phyloP scores from a whole-genome alignment of 1,140 invertebrate species.

The Vollenhovia emeryi region DNA sequence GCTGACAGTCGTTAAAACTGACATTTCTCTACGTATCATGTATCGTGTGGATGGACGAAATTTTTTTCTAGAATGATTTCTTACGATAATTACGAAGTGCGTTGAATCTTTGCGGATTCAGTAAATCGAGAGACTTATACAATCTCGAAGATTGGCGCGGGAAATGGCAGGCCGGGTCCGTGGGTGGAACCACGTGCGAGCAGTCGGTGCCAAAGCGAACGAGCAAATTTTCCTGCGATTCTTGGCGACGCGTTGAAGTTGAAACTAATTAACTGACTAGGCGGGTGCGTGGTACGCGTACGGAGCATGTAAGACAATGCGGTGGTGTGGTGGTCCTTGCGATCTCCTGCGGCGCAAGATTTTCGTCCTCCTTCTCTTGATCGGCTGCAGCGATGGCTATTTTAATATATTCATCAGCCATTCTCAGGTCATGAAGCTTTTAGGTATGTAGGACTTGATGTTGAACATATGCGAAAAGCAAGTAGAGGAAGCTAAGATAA shows the following conservation, averaged over 20 bases:
- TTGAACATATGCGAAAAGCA: background rate
- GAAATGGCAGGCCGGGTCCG: constrained; percentile 9
- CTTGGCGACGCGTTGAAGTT: constrained; percentile 9
- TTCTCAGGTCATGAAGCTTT: constrained; percentile 90
- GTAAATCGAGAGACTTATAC: background rate
- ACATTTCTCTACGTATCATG: background rate
- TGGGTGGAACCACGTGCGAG: constrained; percentile 38
- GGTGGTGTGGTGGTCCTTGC: constrained; percentile 77
- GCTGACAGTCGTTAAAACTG: background rate
- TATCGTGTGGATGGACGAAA: background rate
- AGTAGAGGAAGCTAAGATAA: background rate
- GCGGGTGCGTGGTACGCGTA: constrained; percentile 57
- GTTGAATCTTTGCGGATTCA: background rate
- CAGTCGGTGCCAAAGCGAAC: background rate
- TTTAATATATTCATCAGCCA: constrained; percentile 92
- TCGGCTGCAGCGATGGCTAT: constrained; percentile 85
- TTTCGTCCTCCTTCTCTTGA: constrained; percentile 76
- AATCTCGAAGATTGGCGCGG: background rate
- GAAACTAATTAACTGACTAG: background rate
- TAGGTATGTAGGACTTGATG: constrained; percentile 86
- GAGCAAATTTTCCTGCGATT: constrained; percentile 9
- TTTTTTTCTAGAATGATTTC: background rate
- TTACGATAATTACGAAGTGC: background rate
- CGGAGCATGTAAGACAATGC: constrained; percentile 81
- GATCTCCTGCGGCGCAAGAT: constrained; percentile 77